A percentile compares a stretch with the other conserved stretches of the same genome.
These are phyloP conservation scores for Tursiops truncatus DNA, from an alignment of 2,113 vertebrate species.

Conservation along the genomic window DNA sequence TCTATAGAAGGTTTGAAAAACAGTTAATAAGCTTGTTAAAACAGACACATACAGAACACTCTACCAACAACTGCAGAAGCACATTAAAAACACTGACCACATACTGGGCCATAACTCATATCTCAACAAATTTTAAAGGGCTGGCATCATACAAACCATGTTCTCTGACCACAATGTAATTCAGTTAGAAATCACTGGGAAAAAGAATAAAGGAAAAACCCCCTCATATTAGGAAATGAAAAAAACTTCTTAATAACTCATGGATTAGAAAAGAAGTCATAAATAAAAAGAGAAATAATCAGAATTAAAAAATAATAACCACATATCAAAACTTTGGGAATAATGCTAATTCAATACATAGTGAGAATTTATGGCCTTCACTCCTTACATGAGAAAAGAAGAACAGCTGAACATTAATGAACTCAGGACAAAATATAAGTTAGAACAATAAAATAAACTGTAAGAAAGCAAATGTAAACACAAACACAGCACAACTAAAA, in stretches of 20 bases:
- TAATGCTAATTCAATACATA: background rate
- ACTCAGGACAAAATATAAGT: background rate
- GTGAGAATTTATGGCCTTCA: background rate
- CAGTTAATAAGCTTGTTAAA: background rate
- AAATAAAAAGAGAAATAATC: conserved; percentile 9
- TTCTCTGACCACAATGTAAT: background rate
- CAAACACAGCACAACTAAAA: background rate
- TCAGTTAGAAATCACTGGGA: background rate
- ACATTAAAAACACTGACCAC: background rate
- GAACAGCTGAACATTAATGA: background rate
- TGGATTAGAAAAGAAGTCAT: background rate
- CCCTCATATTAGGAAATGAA: background rate
- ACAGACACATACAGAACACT: background rate
- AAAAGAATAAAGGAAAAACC: background rate
- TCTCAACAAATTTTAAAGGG: background rate
- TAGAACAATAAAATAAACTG: background rate
- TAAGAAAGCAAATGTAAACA: background rate
- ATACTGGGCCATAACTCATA: background rate
- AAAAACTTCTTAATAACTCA: conserved; percentile 20
- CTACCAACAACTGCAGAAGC: background rate
- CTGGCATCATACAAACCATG: background rate
- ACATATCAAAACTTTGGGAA: background rate
- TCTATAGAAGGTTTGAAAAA: background rate
- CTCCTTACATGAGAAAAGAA: background rate
- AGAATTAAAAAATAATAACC: background rate